Evolutionary conservation across 1,140 invertebrate genomes (phyloP), one percentile per base, ranked within the genome.

Genomic region (Euschistus heros): DNA sequence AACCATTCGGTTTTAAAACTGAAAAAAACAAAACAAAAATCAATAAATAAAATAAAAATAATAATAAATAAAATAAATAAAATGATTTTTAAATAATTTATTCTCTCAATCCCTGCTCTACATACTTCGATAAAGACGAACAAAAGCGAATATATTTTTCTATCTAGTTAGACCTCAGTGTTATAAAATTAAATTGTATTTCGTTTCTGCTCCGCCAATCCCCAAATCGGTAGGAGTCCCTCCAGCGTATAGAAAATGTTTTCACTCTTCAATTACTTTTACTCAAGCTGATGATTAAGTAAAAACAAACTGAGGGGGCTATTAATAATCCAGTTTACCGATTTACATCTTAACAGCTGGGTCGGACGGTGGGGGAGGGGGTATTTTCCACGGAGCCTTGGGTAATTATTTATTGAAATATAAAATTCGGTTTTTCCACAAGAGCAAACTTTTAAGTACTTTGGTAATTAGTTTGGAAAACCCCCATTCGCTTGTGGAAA

Each of bases 381-480:
- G 46, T 15, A 47, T 47, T 47, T 47, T 47, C 46, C 18, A 47
- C 46, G 18, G 15, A 3, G 46, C 46, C 46, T 18, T 47, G 46
- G 46, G 15, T 18, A 47, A 47, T 47, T 47, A 47, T 47, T 47
- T 47, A 47, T 18, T 47, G 46, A 47, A 47, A 47, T 47, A 47
- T 47, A 47, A 47, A 47, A 47, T 47, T 18, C 18, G 15, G 15
- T 47, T 47, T 47, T n/a, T 47, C 15, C 46, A 47, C 3, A 18
- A 47, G 46, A 33, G 57, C 57, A n/a, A 60, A 60, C 30, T 60
- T 33, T 60, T 60, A 47, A 47, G 15, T 47, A 47, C 46, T 47
- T 60, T 60, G n/a, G 17, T 60, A 26, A 30, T 30, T 60, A 27
- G 27, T 30, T 30, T 33, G 24, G 57, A 33, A 60, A 30, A 20